Percentiles rank a stretch among this genome's conserved stretches.
Evolutionary conservation across 2,113 vertebrate genomes (phyloP).

Genomic region (Leuciscus idus): DNA sequence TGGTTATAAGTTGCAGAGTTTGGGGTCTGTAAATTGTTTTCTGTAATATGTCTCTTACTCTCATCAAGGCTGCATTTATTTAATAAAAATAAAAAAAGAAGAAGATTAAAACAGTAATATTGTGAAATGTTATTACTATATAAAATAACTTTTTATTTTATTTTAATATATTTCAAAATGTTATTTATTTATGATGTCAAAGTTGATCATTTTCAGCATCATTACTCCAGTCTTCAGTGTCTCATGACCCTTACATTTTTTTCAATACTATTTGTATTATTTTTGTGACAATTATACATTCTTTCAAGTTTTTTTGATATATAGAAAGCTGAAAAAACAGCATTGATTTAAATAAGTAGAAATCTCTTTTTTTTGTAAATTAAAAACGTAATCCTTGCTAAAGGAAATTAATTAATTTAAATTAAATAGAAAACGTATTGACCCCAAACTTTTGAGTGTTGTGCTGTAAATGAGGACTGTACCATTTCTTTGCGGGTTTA

Average conservation of each 20-base stretch:
- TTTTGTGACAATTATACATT: no score
- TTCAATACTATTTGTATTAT: background rate
- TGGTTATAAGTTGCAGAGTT: background rate
- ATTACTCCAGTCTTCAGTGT: background rate
- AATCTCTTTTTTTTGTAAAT: no score
- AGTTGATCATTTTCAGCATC: background rate
- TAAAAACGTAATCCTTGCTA: no score
- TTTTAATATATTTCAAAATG: background rate
- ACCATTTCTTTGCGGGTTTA: constrained; percentile 3
- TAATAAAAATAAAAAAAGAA: background rate
- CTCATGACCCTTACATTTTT: background rate
- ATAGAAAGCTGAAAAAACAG: background rate
- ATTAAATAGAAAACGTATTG: background rate
- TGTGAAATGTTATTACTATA: background rate
- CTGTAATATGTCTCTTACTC: background rate
- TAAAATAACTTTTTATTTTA: background rate
- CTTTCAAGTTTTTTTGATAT: no score
- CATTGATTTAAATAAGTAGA: background rate
- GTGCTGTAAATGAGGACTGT: background rate
- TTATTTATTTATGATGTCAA: background rate
- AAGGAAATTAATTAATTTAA: no score
- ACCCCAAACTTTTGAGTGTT: background rate
- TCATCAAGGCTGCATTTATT: background rate
- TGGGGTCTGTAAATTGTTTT: background rate
- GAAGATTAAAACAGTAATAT: background rate